Evolutionary conservation across 2,113 vertebrate genomes (phyloP), one percentile per base, ranked within the genome.

Genomic region (Crotophaga sulcirostris): DNA sequence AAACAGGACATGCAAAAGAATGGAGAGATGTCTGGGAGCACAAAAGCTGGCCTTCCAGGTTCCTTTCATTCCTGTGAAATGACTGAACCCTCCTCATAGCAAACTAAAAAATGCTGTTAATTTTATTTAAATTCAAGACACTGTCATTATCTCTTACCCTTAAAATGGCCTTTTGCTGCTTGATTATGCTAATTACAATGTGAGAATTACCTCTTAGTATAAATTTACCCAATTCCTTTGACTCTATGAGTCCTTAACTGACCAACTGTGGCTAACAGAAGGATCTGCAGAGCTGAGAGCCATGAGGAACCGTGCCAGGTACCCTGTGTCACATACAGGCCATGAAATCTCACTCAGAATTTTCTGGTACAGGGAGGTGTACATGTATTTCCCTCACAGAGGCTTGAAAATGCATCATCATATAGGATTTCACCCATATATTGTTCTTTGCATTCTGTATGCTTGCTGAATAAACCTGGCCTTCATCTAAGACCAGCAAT

Each of bases 261-360:
- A 67, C 29, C 16, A 36, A 33, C 28, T 0, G 0, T 16, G 31
- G 58, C 40, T 34, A 52, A 73, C 26, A 89, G 49, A 80, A 63
- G 62, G 33, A 44, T 33, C 28, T 0, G 2, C 40, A 13, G 38
- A 44, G 26, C 28, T 63, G 54, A 75, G 23, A 79, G 66, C 25
- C 36, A 54, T 0, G 0, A 51, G 34, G 52, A 69, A 17, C 14
- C 0, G 1, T 51, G 44, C 11, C 58, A 56, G 19, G 45, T 60
- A 38, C 26, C 21, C 54, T 64, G 28, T 15, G 34, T 42, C 47
- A 78, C 62, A 63, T 6, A 70, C 0, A 0, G 64, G 47, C 10
- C 38, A 54, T 0, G 3, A 78, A 87, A 82, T 69, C 49, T 69
- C 73, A 47, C 29, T 54, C 74, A 58, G 62, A 85, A 76, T 55